Conservation (phyloP, 2,113 vertebrate genomes). For the Oryzias melastigma region DNA sequence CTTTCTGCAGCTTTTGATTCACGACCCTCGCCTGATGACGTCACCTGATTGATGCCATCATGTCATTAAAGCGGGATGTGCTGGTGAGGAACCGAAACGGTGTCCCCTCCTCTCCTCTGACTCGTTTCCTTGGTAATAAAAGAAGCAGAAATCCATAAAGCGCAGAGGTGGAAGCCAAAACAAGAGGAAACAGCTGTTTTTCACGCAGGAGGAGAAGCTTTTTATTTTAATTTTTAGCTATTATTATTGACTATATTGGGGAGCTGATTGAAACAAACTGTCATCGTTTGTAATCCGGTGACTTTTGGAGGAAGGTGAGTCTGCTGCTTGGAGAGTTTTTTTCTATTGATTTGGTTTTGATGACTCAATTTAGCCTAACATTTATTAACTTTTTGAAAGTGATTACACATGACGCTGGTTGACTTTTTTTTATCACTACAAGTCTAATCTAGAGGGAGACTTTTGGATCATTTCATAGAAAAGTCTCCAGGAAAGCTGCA, state of each 20-base stretch:
- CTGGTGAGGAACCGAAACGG: background rate
- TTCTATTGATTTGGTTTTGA: background rate
- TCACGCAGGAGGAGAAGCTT: background rate
- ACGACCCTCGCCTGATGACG: no score
- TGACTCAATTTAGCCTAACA: background rate
- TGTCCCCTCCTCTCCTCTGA: background rate
- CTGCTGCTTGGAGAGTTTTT: background rate
- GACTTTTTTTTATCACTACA: background rate
- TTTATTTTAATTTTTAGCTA: background rate
- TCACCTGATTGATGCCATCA: no score
- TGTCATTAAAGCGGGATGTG: no score
- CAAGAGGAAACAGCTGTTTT: conserved; percentile 27
- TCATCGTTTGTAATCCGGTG: background rate
- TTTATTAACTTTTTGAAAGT: conserved; percentile 25
- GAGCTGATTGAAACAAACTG: background rate
- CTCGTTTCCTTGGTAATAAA: conserved; percentile 40
- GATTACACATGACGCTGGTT: background rate
- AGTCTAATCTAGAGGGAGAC: no score
- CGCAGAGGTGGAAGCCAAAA: conserved; percentile 8
- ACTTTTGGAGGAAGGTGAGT: conserved; percentile 42
- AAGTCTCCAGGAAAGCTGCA: no score
- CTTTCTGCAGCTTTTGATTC: no score
- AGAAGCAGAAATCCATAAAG: conserved; percentile 45
- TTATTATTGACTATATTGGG: background rate
- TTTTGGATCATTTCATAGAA: no score